Conservation (phyloP, 2,888 invertebrate species). For the Eristalinus aeneus region DNA sequence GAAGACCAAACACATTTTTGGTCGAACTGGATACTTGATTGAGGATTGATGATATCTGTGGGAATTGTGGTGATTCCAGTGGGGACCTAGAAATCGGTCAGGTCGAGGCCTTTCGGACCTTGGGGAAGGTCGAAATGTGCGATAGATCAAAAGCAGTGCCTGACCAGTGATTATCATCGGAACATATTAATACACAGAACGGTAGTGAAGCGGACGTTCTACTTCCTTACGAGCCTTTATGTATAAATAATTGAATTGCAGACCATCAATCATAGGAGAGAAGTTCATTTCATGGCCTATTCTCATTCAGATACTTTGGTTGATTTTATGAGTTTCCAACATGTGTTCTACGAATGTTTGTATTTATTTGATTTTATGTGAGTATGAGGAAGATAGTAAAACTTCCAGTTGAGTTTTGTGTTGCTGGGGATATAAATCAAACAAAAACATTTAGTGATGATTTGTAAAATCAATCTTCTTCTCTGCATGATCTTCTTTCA, state of each 20-base stretch:
- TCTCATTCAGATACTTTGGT: background rate
- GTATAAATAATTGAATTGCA: slow-evolving; percentile 12
- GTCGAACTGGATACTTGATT: slow-evolving; percentile 29
- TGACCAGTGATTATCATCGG: slow-evolving; percentile 28
- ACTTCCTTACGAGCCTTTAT: background rate
- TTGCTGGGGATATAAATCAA: no score
- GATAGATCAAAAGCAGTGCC: slow-evolving; percentile 23
- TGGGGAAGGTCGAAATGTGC: background rate
- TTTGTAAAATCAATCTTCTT: no score
- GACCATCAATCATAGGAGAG: slow-evolving; percentile 23
- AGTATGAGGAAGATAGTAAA: background rate
- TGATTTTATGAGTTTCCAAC: background rate
- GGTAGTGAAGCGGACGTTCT: background rate
- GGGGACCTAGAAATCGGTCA: slow-evolving; percentile 6
- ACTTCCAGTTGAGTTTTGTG: no score
- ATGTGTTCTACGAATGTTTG: background rate
- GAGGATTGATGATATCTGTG: slow-evolving; percentile 50
- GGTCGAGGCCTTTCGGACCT: background rate
- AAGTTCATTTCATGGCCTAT: background rate
- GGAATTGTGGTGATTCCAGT: slow-evolving; percentile 7
- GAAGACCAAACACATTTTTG: slow-evolving; percentile 9
- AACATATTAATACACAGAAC: slow-evolving; percentile 26
- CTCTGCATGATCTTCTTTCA: no score
- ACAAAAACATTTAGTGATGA: no score
- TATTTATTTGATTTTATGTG: background rate